Evolutionary conservation across 2,797 vertebrate species (phyloP), one percentile per base, ranked within the genome.

Genomic region (Alectoris magna): DNA sequence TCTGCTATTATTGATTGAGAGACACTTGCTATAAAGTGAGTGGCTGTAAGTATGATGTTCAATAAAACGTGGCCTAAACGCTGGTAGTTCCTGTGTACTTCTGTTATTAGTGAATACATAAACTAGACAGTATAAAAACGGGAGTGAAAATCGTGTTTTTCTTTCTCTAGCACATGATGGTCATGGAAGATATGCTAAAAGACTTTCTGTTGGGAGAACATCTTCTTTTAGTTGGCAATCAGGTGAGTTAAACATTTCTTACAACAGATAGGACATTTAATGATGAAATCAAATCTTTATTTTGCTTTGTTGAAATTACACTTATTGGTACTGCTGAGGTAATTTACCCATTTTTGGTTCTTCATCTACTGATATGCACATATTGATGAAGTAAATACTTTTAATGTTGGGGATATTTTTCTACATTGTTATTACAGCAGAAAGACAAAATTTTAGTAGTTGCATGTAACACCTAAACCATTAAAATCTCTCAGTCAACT

Each of bases 151-250:
- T 34, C 56, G 12, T 90, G 17, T 0, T 75, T 71, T 90, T 96
- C 34, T 93, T 91, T 93, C 66, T 95, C 26, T 94, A 99, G 99
- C 99, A 99, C 95, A 98, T 99, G 98, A 97, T 98, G 97, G 98
- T 99, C 90, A 99, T 99, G 99, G 99, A 99, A 96, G 99, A 99
- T 97, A 99, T 99, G 99, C 94, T 99, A 64, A 99, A 99, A 94
- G 99, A 99, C 96, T 99, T 99, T 80, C 97, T 99, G 29, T 97
- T 99, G 59, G 99, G 99, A 94, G 99, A 99, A 74, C 99, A 99
- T 92, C 98, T 99, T 67, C 98, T 99, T 59, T 93, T 99, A 96
- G 98, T 99, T 85, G 99, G 99, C 36, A 99, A 99, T 97, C 99
- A 99, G 99, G 99, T 99, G 96, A 98, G 98, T 91, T 88, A 27